A percentile compares a stretch with the other conserved stretches of the same genome.
Conservation (phyloP, 1,140 invertebrate species). For the Lepidurus couesii region DNA sequence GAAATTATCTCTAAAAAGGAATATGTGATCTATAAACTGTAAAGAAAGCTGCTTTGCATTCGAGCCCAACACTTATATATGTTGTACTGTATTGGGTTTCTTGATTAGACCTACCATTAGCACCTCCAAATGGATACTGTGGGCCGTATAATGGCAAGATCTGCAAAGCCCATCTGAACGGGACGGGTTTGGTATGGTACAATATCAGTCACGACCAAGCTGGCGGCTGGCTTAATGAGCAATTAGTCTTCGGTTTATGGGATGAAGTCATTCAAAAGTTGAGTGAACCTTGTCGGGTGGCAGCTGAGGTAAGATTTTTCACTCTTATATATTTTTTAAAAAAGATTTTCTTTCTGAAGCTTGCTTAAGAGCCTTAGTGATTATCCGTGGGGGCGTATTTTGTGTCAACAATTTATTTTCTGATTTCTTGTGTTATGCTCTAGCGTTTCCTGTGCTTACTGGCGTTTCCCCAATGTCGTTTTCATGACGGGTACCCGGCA, state of each 20-base stretch:
- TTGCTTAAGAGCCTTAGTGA: not conserved
- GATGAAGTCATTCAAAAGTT: slow-evolving; percentile 72
- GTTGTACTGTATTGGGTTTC: not conserved
- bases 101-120: not conserved
- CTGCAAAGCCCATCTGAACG: slow-evolving; percentile 70
- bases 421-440: slow-evolving; percentile 35
- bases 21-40: not conserved
- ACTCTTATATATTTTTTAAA: not conserved
- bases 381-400: not conserved
- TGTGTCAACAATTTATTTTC: not conserved
- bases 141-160: slow-evolving; percentile 80
- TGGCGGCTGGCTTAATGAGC: slow-evolving; percentile 73
- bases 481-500: slow-evolving; percentile 50
- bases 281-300: slow-evolving; percentile 71
- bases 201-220: slow-evolving; percentile 59
- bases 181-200: slow-evolving; percentile 71
- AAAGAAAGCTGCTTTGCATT: not conserved
- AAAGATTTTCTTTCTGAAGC: slow-evolving; percentile 23
- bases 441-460: slow-evolving; percentile 81
- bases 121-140: slow-evolving; percentile 60
- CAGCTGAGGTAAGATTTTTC: slow-evolving; percentile 62
- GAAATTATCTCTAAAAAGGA: too few relatives aligned
- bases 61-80: not conserved
- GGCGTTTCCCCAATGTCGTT: slow-evolving; percentile 80
- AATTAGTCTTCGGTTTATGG: slow-evolving; percentile 73